These are phyloP conservation scores for Orchesella flavescens DNA, from an alignment of 2,888 invertebrate genomes.

Conservation along the genomic window DNA sequence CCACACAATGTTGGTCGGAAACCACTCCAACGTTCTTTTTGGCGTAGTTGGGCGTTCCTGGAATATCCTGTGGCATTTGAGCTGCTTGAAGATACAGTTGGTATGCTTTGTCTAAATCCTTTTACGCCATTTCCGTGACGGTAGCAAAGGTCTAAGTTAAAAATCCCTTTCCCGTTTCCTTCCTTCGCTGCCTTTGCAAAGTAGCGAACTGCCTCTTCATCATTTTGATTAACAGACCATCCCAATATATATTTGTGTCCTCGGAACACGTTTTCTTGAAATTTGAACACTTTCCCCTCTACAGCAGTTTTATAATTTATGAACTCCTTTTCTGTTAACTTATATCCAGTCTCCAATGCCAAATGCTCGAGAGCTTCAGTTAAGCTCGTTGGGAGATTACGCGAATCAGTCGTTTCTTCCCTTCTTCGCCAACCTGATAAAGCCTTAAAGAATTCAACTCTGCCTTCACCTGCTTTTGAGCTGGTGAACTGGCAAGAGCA, in stretches of 20 bases:
- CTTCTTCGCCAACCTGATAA: conserved; percentile 7
- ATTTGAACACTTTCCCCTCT: background rate
- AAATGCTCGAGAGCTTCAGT: background rate
- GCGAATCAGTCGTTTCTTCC: conserved; percentile 50
- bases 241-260: conserved; percentile 16
- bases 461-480: conserved; percentile 1
- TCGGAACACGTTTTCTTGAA: conserved; percentile 17
- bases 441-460: conserved; percentile 21
- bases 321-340: background rate
- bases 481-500: conserved; percentile 36
- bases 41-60: background rate
- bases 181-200: conserved; percentile 51
- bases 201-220: conserved; percentile 41
- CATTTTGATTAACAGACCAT: conserved; percentile 19
- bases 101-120: conserved; percentile 1
- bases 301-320: background rate
- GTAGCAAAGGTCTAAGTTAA: conserved; percentile 47
- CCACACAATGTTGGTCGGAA: conserved; percentile 38
- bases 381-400: background rate
- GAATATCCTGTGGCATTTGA: background rate
- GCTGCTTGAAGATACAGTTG: conserved; percentile 1
- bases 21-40: conserved; percentile 39
- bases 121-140: conserved; percentile 51
- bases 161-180: conserved; percentile 64
- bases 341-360: background rate